These are phyloP conservation scores for Protophormia terraenovae DNA, from an alignment of 2,888 invertebrate species.

Conservation along the genomic window DNA sequence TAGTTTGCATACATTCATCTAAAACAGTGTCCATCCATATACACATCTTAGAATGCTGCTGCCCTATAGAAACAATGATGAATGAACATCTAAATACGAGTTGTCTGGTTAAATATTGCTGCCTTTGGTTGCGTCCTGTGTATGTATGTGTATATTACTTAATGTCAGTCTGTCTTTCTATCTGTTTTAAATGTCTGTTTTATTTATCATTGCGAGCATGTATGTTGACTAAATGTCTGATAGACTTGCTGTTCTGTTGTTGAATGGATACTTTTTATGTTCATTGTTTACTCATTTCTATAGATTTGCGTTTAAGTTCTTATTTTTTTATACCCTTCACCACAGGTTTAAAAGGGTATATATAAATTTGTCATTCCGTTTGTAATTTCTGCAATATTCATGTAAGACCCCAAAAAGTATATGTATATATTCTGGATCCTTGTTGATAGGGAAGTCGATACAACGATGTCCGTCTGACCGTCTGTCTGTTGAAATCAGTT, in stretches of 20 bases:
- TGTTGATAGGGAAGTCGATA: too few relatives aligned
- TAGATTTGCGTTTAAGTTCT: neutral
- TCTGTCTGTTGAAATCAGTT: too few relatives aligned
- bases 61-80: neutral
- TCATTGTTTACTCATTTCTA: neutral
- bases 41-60: neutral
- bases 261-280: neutral
- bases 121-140: neutral
- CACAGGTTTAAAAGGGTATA: too few relatives aligned
- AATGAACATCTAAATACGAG: neutral
- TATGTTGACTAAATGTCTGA: slow-evolving; percentile 21
- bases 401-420: too few relatives aligned
- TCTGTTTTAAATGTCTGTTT: neutral
- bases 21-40: neutral
- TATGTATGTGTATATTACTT: neutral
- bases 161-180: neutral
- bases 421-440: too few relatives aligned
- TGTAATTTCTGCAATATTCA: too few relatives aligned
- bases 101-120: neutral
- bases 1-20: neutral
- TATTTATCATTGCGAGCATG: slow-evolving; percentile 4
- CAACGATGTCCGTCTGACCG: too few relatives aligned
- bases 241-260: neutral
- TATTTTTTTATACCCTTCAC: neutral
- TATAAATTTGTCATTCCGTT: too few relatives aligned